phyloP scores from a whole-genome alignment of 2,113 vertebrate genomes.

The Aspidoscelis tigris region DNA sequence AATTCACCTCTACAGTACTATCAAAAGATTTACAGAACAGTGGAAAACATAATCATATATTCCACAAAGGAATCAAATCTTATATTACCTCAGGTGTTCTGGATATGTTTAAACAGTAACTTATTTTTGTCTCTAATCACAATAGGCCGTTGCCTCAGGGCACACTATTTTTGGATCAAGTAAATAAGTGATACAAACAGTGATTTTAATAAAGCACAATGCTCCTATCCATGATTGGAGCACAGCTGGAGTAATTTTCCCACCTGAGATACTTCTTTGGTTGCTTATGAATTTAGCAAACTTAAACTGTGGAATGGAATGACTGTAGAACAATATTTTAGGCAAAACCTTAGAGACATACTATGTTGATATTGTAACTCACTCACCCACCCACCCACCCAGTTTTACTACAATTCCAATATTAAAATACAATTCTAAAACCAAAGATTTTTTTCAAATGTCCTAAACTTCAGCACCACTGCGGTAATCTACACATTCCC shows the following conservation, averaged over 20 bases:
- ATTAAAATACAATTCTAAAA: neutral
- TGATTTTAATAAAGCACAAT: conserved; percentile 78
- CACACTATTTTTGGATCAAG: conserved; percentile 77
- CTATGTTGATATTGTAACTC: neutral
- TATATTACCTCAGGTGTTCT: conserved; percentile 71
- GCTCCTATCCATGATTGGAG: conserved; percentile 48
- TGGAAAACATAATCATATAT: conserved; percentile 72
- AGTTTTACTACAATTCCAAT: neutral
- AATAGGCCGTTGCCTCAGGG: conserved; percentile 70
- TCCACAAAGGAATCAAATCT: conserved; percentile 71
- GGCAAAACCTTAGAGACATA: neutral
- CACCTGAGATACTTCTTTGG: conserved; percentile 57
- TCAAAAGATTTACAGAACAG: conserved; percentile 56
- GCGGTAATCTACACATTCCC: neutral
- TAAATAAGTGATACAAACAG: conserved; percentile 71
- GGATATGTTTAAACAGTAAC: conserved; percentile 70
- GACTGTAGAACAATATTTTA: neutral
- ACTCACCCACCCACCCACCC: no score
- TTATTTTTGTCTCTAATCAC: conserved; percentile 81
- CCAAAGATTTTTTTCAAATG: rapidly evolving
- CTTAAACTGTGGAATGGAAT: conserved; percentile 1
- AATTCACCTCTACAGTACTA: conserved; percentile 65
- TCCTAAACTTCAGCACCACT: neutral
- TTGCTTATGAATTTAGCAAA: conserved; percentile 54
- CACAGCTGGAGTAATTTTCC: conserved; percentile 59